Percentiles rank a stretch among this genome's conserved stretches.
phyloP scores from a whole-genome alignment of 2,113 vertebrate species.

The Rhinichthys klamathensis region DNA sequence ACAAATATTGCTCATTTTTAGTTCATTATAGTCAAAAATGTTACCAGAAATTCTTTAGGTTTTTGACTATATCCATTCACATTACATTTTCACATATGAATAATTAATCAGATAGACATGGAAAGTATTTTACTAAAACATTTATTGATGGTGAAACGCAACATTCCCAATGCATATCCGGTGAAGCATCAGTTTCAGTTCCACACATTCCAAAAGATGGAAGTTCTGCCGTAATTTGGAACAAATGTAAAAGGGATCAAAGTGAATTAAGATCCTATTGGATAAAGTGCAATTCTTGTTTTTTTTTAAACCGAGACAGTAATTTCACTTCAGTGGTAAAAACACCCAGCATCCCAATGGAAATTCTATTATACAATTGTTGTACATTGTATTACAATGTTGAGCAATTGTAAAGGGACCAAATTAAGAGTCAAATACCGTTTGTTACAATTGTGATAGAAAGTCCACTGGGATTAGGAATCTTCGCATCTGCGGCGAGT shows the following conservation, averaged over 20 bases:
- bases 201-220: not conserved
- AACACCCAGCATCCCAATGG: not conserved
- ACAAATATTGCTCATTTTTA: too few species aligned
- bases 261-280: too few species aligned
- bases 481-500: not conserved
- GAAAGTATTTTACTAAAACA: not conserved
- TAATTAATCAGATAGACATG: not conserved
- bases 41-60: not conserved
- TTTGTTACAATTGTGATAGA: not conserved
- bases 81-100: not conserved
- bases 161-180: not conserved
- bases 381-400: not conserved
- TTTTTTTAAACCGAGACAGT: not conserved
- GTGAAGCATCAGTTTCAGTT: too few species aligned
- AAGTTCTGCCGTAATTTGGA: not conserved
- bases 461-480: not conserved
- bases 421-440: not conserved
- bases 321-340: not conserved
- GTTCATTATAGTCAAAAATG: too few species aligned
- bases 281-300: too few species aligned
- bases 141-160: not conserved
- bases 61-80: not conserved
- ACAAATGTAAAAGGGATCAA: not conserved
- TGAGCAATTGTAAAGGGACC: not conserved
- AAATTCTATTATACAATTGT: not conserved